Evolutionary conservation across 2,888 invertebrate genomes (phyloP), one percentile per base, ranked within the genome.

Genomic region (Thysanoteuthis rhombus): DNA sequence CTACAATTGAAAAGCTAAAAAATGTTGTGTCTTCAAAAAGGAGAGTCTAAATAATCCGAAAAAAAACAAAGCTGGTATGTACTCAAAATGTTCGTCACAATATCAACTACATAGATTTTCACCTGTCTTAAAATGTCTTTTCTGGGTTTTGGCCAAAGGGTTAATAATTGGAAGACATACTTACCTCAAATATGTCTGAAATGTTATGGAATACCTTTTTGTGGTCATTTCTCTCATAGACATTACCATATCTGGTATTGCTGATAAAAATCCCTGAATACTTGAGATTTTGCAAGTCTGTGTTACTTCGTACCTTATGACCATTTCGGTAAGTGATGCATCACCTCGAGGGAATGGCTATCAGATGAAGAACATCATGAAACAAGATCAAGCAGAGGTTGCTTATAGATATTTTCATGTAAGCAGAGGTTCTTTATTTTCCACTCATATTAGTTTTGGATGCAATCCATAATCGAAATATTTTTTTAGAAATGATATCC

Each of bases 181-280:
- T 1, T 99, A 99, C 97, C 99, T 99, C 97, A 99, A 99, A 95
- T 99, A 99, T 94, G 99, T 99, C 19, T 99, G 99, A 99, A 99
- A 99, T 97, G 98, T 99, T 95, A 99, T 99, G 99, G 99, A 99
- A 97, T 99, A 99, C 93, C 98, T 99, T 58, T 98, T 99, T 94
- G 99, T 99, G 95, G 98, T 99, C 95, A 99, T 99, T 97, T 99
- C 99, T 94, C 98, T 99, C 95, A 98, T 99, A 95, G 99, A 99
- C 97, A 98, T 99, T 95, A 97, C 99, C 95, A 99, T 99, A 98
- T 99, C 99, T 94, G 97, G 99, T 95, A 98, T 99, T 94, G 98
- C 99, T 96, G 98, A 98, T 94, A 99, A 99, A 96, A 96, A 96
- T 97, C 99, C 99, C n/a, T 98, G 99, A 97, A 99, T 99, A 97